These are phyloP conservation scores for Prionace glauca DNA, from an alignment of 2,797 vertebrate species.

Conservation along the genomic window DNA sequence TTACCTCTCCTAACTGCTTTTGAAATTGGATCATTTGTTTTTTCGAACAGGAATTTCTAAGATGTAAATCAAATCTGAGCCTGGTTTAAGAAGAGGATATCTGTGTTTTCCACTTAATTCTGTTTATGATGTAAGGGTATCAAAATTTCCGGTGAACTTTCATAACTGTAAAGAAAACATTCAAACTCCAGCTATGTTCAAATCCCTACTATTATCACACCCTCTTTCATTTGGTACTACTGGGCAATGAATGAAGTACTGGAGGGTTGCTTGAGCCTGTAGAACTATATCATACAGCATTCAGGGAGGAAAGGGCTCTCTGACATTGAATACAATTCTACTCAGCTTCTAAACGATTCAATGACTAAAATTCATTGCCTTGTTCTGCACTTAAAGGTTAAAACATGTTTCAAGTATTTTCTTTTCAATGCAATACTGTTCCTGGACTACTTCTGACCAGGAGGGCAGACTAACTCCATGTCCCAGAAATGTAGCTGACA, in stretches of 20 bases:
- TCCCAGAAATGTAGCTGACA: not conserved
- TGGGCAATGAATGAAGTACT: not conserved
- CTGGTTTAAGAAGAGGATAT: not conserved
- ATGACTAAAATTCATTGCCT: not conserved
- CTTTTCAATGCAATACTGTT: not conserved
- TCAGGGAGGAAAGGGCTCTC: not conserved
- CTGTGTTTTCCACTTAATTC: not conserved
- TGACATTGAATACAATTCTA: not conserved
- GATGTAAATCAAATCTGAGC: not conserved
- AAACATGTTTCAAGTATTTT: not conserved
- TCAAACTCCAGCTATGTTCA: not conserved
- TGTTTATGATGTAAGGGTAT: not conserved
- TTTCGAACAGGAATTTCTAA: not conserved
- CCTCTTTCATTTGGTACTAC: not conserved
- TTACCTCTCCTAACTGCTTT: not conserved
- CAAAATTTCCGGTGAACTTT: not conserved
- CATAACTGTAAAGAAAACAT: not conserved
- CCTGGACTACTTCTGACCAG: not conserved
- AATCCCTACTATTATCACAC: not conserved
- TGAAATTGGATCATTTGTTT: not conserved
- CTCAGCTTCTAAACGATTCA: not conserved
- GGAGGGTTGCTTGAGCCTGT: not conserved
- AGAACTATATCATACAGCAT: not conserved
- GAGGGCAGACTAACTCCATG: not conserved
- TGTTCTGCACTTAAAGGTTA: not conserved